Base-by-base conservation (phyloP, 2,797 vertebrate species). In the Crocodylus rhombifer region DNA sequence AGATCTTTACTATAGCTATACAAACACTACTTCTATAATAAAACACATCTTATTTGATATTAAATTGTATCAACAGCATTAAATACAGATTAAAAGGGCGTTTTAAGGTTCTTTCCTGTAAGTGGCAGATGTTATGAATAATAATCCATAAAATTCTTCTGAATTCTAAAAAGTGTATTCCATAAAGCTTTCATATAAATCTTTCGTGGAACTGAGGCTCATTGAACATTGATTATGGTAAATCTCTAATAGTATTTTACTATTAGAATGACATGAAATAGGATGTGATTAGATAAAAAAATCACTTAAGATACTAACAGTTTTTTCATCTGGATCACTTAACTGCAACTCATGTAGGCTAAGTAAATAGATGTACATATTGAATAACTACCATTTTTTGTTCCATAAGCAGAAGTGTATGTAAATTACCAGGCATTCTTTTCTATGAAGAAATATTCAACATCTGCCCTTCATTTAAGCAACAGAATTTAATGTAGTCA, bases 101-200 rank as follows among this genome's bases (percentile, higher is more conserved):
- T 96, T 97, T 96, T 92, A 97, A 97, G 91, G 82, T 28, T 92
- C 97, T 97, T 97, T 87, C 62, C 96, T 87, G 28, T 97, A 97
- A 97, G 96, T 97, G 94, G 93, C 97, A 98, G 97, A 97, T 97
- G 96, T 97, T 98, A 97, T 95, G 97, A 98, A 97, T 97, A 98
- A 97, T 96, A 97, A 98, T 95, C 90, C 42, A 90, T 90, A 95
- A 97, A 97, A 96, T 96, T 91, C 93, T 80, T 95, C 93, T 94
- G 96, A 97, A 97, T 97, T 97, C 93, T 94, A 88, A 97, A 91
- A 95, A 96, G 77, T 84, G 9, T 88, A 78, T 96, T 96, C 92
- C 93, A 97, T 98, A 97, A 98, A 97, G 95, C 90, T 95, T 95
- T 88, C 73, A 86, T 94, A 97, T 98, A 96, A 97, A 98, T 97